These are phyloP conservation scores for Drosophila mayri DNA, from an alignment of 1,140 invertebrate genomes.

Conservation along the genomic window DNA sequence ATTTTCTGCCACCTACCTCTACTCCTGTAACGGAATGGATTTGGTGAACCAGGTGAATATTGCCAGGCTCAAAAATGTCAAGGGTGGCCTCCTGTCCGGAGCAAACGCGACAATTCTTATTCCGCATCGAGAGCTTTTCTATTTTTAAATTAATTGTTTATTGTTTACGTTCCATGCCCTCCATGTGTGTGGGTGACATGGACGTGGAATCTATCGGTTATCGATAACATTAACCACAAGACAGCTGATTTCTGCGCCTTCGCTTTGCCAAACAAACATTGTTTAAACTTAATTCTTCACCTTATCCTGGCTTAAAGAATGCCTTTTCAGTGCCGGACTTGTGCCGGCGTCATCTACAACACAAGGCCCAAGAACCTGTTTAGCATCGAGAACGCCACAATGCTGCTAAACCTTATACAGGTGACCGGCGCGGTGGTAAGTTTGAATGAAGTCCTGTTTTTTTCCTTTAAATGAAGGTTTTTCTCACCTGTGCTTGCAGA, in stretches of 20 bases:
- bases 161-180: constrained; percentile 20
- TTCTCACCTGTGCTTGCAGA: constrained; percentile 12
- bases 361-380: constrained; percentile 62
- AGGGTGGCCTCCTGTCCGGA: constrained; percentile 1
- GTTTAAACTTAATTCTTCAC: constrained; percentile 1
- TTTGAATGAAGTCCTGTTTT: not conserved
- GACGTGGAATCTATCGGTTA: not conserved
- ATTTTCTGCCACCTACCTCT: constrained; percentile 14
- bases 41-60: constrained; percentile 32
- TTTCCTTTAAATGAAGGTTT: not conserved
- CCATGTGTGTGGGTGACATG: not conserved
- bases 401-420: constrained; percentile 42
- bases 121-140: constrained; percentile 12
- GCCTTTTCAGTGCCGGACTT: constrained; percentile 58
- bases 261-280: constrained; percentile 9
- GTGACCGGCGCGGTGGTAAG: constrained; percentile 46
- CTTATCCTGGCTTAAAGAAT: constrained; percentile 17
- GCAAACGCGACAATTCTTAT: constrained; percentile 35
- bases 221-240: constrained; percentile 1
- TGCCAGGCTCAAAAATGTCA: constrained; percentile 32
- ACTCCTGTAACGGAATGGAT: constrained; percentile 41
- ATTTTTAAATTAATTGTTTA: constrained; percentile 6
- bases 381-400: constrained; percentile 23
- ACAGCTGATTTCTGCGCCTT: constrained; percentile 9
- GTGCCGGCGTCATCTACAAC: constrained; percentile 61